Conservation (phyloP, 2,113 vertebrate genomes). For the Pterophyllum scalare region DNA sequence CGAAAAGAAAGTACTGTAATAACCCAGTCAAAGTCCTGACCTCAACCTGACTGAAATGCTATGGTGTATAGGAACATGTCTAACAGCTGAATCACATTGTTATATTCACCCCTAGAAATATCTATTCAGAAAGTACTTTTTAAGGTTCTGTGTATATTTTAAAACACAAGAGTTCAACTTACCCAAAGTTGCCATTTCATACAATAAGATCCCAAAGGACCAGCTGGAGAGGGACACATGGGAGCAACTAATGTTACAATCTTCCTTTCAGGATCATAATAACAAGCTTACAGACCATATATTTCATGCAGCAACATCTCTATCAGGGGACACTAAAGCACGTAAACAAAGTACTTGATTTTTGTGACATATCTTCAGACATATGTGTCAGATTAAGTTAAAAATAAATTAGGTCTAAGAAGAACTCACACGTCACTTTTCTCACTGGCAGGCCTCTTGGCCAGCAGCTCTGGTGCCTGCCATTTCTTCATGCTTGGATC, state of each 20-base stretch:
- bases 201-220: slow-evolving; percentile 91
- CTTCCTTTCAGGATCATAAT: not conserved
- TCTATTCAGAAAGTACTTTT: not conserved
- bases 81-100: not conserved
- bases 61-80: not conserved
- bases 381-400: not conserved
- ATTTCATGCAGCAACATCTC: not conserved
- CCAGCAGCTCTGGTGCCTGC: slow-evolving; percentile 90
- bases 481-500: slow-evolving; percentile 88
- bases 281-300: not conserved
- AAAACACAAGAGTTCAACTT: slow-evolving; percentile 56
- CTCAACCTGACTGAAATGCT: not conserved
- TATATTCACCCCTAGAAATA: not conserved
- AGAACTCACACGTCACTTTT: slow-evolving; percentile 88
- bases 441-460: slow-evolving; percentile 75
- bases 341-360: not conserved
- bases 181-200: slow-evolving; percentile 92
- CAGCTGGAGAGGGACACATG: slow-evolving; percentile 80
- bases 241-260: not conserved
- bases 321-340: not conserved
- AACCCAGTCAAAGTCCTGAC: not conserved
- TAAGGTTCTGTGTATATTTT: not conserved
- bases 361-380: not conserved
- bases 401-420: not conserved
- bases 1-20: no score